These are phyloP conservation scores for Panagrolaimus sp. DNA, from an alignment of 1,140 invertebrate genomes.

Conservation along the genomic window DNA sequence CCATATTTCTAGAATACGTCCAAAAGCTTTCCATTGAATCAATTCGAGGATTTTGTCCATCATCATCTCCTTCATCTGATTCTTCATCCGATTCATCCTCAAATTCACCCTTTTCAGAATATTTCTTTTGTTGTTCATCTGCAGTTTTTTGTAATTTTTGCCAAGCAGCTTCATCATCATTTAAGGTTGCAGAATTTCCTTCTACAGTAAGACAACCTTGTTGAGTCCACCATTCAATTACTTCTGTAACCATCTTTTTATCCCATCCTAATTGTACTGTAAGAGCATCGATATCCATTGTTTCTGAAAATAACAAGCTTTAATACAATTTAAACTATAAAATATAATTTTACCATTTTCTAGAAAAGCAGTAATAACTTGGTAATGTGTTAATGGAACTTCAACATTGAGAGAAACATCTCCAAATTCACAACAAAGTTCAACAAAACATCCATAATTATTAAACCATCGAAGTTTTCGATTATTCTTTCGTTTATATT, in stretches of 20 bases:
- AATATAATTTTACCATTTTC: conserved; percentile 66
- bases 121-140: neutral
- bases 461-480: conserved; percentile 77
- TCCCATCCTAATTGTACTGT: too few species aligned
- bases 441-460: conserved; percentile 34
- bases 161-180: conserved; percentile 6
- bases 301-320: neutral
- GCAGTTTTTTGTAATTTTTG: neutral
- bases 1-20: conserved; percentile 55
- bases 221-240: neutral
- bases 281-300: neutral
- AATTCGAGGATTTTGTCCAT: conserved; percentile 69
- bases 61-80: conserved; percentile 57
- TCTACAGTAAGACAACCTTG: neutral
- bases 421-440: conserved; percentile 80
- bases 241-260: neutral
- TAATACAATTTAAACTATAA: conserved; percentile 24
- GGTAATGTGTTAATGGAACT: conserved; percentile 84
- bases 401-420: conserved; percentile 74
- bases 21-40: conserved; percentile 88
- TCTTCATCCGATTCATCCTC: conserved; percentile 69
- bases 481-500: conserved; percentile 77
- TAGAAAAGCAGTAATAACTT: conserved; percentile 89
- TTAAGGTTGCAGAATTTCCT: neutral
- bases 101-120: neutral